Evolutionary conservation across 2,797 vertebrate species (phyloP), one percentile per base, ranked within the genome.

Genomic region (Lacerta viridis): DNA sequence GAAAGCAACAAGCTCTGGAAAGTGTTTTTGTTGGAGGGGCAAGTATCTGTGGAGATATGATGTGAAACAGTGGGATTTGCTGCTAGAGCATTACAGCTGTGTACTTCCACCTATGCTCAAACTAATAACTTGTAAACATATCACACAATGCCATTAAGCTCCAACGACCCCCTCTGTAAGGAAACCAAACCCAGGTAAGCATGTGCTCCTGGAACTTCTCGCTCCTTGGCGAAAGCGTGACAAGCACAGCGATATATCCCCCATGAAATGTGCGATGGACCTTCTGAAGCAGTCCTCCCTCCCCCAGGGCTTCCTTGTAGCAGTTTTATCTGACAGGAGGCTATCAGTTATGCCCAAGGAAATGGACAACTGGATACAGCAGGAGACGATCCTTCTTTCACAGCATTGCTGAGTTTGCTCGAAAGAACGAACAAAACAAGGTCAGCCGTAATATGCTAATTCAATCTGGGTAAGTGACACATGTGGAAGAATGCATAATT

Each of bases 401-500:
- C 86, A 75, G 89, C 88, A 88, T 88, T 88, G 72, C 87, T 93
- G 90, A 95, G 92, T 94, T 85, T 95, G 94, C 94, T 90, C 90
- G 94, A 95, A 93, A 86, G 90, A 89, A 92, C 92, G 94, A 96
- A 75, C 72, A 85, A 55, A 88, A 94, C 94, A 95, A 93, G 91
- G 93, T 86, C 85, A 75, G 90, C 89, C 80, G 90, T 90, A 94
- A 89, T 88, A 91, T 91, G 93, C 90, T 90, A 92, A 91, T 90
- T 93, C 92, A 87, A 89, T 88, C 92, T 93, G 94, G 93, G 93
- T 92, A 95, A 93, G 91, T 93, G 90, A 93, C 93, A 91, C 91
- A 84, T 85, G 83, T 83, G 81, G 91, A 93, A 93, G 78, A 92
- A 91, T 29, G 27, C 59, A n/a, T 75, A 85, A 92, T 55, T 88